Evolutionary conservation across 2,113 vertebrate genomes (phyloP).

Genomic region (Erpornis zantholeuca): DNA sequence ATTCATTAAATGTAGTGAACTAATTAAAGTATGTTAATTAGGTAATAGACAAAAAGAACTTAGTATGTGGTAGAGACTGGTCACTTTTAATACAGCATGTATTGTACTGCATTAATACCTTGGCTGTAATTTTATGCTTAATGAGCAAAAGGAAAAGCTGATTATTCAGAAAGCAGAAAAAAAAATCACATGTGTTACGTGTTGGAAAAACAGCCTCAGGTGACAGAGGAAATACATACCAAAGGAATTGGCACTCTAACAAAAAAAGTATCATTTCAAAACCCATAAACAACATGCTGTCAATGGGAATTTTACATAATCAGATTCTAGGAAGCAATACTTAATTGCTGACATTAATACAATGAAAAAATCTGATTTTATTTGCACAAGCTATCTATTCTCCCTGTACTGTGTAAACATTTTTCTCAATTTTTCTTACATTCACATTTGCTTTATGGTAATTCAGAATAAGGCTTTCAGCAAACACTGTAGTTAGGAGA

Average conservation of each 20-base stretch:
- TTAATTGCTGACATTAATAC: neutral
- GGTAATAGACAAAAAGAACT: constrained; percentile 72
- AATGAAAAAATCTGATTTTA: neutral
- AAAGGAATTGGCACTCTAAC: constrained; percentile 62
- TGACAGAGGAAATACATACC: constrained; percentile 72
- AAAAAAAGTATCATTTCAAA: constrained; percentile 70
- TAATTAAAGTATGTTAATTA: constrained; percentile 80
- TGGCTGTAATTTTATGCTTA: constrained; percentile 71
- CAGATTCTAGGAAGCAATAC: constrained; percentile 24
- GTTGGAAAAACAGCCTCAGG: constrained; percentile 77
- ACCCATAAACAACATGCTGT: constrained; percentile 42
- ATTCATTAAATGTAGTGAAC: constrained; percentile 72
- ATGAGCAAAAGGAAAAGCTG: constrained; percentile 78
- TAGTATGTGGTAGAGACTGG: constrained; percentile 72
- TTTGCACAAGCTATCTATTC: neutral
- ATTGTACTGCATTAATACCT: constrained; percentile 73
- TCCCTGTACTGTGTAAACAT: neutral
- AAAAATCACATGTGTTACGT: constrained; percentile 70
- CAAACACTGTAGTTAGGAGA: neutral
- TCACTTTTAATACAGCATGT: constrained; percentile 70
- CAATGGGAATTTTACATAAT: constrained; percentile 35
- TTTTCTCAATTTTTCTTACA: neutral
- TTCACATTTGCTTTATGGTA: neutral
- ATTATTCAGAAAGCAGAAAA: constrained; percentile 72
- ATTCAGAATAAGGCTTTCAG: neutral